Evolutionary conservation across 2,888 invertebrate genomes (phyloP).

Genomic region (Harpalus rufipes): DNA sequence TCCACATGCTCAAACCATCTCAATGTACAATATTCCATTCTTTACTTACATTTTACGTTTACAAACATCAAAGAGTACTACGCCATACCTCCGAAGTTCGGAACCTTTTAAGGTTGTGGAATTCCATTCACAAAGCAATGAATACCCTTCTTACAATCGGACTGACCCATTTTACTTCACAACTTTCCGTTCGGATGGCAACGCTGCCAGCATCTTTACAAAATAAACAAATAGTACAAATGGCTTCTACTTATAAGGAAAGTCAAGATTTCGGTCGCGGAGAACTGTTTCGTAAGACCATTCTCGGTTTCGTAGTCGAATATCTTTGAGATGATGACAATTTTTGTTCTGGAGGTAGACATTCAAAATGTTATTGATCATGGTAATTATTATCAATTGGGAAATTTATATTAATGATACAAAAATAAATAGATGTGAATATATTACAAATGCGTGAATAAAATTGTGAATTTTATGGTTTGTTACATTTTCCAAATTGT

Average conservation of each 20-base stretch:
- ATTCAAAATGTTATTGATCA: no score
- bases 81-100: neutral
- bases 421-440: no score
- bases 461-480: no score
- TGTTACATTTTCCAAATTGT: no score
- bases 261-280: constrained; percentile 10
- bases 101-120: constrained; percentile 31
- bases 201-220: constrained; percentile 9
- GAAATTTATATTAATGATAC: no score
- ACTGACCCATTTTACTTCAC: constrained; percentile 30
- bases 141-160: constrained; percentile 25
- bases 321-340: neutral
- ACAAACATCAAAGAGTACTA: no score
- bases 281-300: constrained; percentile 10
- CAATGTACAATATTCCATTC: no score
- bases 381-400: no score
- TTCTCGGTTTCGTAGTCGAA: neutral
- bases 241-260: constrained; percentile 33
- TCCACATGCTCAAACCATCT: no score
- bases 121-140: constrained; percentile 35
- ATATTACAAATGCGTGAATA: no score
- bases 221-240: constrained; percentile 36
- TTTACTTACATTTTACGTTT: no score
- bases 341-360: neutral
- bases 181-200: constrained; percentile 7